Evolutionary conservation across 2,888 invertebrate genomes (phyloP).

Genomic region (Actias luna): DNA sequence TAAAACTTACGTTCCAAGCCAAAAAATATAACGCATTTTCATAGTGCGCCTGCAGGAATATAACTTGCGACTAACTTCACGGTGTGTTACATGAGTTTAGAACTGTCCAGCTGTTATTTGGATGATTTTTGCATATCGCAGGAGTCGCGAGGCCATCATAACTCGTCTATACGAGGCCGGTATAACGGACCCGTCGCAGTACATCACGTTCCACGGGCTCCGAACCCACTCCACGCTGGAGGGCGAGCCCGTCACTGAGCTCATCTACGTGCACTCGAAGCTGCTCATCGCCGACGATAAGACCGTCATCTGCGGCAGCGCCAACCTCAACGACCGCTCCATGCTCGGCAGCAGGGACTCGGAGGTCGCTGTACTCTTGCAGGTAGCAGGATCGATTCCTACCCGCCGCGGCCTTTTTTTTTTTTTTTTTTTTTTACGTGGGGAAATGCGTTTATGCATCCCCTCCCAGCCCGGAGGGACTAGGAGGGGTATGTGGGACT

Average conservation of each 20-base stretch:
- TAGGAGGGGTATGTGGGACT: no score
- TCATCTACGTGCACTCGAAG: constrained; percentile 99
- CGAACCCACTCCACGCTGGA: constrained; percentile 90
- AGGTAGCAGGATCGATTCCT: constrained; percentile 76
- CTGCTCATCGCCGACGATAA: constrained; percentile 96
- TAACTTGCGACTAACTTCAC: no score
- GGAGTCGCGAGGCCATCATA: constrained; percentile 92
- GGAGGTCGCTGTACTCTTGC: constrained; percentile 94
- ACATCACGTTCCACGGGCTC: constrained; percentile 95
- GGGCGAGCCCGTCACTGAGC: constrained; percentile 92
- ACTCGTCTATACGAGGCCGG: constrained; percentile 89
- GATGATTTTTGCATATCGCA: constrained; percentile 43
- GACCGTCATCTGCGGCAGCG: constrained; percentile 96
- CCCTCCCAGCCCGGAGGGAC: no score
- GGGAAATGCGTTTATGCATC: no score
- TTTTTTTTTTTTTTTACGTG: no score
- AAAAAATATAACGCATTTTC: no score
- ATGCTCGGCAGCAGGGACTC: constrained; percentile 97
- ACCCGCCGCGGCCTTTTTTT: no score
- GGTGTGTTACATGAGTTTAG: no score
- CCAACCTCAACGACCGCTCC: constrained; percentile 98
- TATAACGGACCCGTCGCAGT: constrained; percentile 89
- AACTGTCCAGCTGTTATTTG: no score
- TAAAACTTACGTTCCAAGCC: no score
- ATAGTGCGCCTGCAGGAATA: no score